A percentile compares a stretch with the other conserved stretches of the same genome.
Conservation (phyloP, 2,888 invertebrate species). For the Pyrrhosoma nymphula region DNA sequence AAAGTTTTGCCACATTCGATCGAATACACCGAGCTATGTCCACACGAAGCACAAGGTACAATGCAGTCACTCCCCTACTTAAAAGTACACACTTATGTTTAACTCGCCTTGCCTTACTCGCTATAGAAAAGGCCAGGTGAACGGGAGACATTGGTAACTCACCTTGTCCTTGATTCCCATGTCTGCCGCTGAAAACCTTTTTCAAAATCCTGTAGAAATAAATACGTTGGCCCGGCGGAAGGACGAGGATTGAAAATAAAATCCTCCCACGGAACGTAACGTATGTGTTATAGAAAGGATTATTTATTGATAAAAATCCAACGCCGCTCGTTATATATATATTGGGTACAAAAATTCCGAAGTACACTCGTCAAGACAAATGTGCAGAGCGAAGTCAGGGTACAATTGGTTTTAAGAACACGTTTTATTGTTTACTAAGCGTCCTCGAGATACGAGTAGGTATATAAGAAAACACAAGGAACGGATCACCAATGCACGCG, state of each 20-base stretch:
- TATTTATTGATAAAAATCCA: slow-evolving; percentile 41
- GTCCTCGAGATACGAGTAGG: not conserved
- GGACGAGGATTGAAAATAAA: slow-evolving; percentile 16
- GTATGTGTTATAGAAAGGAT: not conserved
- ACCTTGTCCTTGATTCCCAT: slow-evolving; percentile 66
- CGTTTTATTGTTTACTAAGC: slow-evolving; percentile 30
- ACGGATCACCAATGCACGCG: not conserved
- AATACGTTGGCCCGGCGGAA: not conserved
- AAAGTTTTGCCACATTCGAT: not conserved
- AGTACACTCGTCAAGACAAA: not conserved
- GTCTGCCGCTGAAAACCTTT: not conserved
- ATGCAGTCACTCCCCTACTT: not conserved
- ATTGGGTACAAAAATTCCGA: not conserved
- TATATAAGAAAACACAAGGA: not conserved
- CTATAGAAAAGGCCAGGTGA: not conserved
- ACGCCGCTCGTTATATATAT: not conserved
- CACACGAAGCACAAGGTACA: not conserved
- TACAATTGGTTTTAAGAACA: not conserved
- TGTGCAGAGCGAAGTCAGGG: not conserved
- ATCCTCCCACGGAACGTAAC: slow-evolving; percentile 19
- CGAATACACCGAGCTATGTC: not conserved
- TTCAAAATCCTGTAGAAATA: slow-evolving; percentile 18
- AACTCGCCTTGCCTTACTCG: not conserved
- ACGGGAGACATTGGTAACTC: slow-evolving; percentile 4
- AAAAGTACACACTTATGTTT: not conserved